Percentiles rank a stretch among this genome's conserved stretches.
These are phyloP conservation scores for Pristis pectinata DNA, from an alignment of 2,797 vertebrate genomes.

Conservation along the genomic window DNA sequence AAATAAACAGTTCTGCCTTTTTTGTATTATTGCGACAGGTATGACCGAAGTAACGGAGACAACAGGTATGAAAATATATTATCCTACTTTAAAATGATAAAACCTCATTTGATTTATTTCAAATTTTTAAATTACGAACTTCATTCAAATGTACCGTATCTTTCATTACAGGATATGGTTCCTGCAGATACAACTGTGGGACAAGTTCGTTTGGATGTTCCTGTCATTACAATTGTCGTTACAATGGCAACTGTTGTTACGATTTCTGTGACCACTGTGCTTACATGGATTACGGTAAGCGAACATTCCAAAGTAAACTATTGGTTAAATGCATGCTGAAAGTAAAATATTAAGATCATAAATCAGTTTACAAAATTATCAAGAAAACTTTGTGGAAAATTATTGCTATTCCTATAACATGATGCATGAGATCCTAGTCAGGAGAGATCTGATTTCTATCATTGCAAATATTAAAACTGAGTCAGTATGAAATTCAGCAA, in stretches of 20 bases:
- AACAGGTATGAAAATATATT: too few relatives aligned
- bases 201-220: background rate
- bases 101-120: too few relatives aligned
- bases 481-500: too few relatives aligned
- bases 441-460: too few relatives aligned
- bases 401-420: background rate
- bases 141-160: background rate
- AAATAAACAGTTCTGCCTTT: background rate
- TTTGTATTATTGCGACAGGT: background rate
- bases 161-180: background rate
- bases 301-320: background rate
- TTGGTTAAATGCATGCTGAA: background rate
- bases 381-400: background rate
- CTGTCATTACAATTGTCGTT: background rate
- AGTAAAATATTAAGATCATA: background rate
- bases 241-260: background rate
- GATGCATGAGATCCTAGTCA: too few relatives aligned
- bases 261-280: constrained; percentile 36
- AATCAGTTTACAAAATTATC: background rate
- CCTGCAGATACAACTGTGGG: background rate
- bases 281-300: constrained; percentile 24
- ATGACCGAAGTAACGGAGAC: fast-evolving
- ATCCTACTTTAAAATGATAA: too few relatives aligned
- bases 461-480: too few relatives aligned
- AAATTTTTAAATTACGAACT: too few relatives aligned